phyloP scores from a whole-genome alignment of 2,113 vertebrate species.

The Eolophus roseicapilla region DNA sequence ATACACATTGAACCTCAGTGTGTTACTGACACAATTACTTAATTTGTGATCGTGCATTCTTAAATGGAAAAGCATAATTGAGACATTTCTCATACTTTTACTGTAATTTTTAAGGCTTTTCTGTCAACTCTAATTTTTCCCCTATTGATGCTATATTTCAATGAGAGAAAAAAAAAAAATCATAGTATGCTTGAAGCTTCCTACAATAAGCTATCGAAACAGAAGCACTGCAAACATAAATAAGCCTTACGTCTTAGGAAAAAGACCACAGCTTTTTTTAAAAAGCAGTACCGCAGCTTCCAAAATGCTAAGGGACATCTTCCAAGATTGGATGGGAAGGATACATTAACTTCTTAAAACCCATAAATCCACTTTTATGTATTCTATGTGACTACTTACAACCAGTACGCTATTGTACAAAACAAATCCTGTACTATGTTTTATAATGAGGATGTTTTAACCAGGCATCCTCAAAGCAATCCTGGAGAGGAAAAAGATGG shows the following conservation, averaged over 20 bases:
- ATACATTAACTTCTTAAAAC: slow-evolving; percentile 15
- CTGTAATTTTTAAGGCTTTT: background rate
- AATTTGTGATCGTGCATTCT: background rate
- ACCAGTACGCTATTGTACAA: slow-evolving; percentile 36
- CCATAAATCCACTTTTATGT: slow-evolving; percentile 34
- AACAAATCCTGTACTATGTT: slow-evolving; percentile 35
- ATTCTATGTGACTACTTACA: background rate
- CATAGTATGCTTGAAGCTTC: background rate
- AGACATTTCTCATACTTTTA: background rate
- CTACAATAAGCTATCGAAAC: background rate
- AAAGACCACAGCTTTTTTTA: background rate
- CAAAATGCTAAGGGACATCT: background rate
- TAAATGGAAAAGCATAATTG: background rate
- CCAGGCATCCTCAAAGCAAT: slow-evolving; percentile 12
- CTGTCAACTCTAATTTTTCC: background rate
- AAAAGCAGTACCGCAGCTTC: background rate
- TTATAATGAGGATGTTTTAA: background rate
- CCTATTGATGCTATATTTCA: background rate
- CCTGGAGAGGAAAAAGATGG: slow-evolving; percentile 24
- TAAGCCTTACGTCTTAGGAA: background rate
- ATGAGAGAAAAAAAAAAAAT: background rate
- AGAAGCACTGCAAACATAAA: background rate
- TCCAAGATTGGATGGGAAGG: background rate
- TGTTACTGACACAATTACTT: background rate
- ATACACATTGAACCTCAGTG: background rate